These are phyloP conservation scores for Rhyacichthys aspro DNA, from an alignment of 2,797 vertebrate species.

Conservation along the genomic window DNA sequence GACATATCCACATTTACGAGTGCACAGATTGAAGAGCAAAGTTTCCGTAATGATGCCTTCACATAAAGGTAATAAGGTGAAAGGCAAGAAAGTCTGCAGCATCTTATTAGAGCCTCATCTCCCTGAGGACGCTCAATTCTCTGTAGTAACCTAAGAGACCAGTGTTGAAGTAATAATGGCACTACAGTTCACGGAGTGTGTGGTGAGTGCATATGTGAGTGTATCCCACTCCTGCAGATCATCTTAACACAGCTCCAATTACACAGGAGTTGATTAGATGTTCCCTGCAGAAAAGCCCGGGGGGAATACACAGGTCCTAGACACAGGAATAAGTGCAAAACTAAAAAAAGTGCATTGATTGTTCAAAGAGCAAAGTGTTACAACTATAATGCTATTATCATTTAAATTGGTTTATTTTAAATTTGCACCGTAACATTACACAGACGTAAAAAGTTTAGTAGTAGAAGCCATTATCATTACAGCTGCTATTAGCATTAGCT, in stretches of 20 bases:
- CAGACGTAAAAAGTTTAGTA: too few relatives aligned
- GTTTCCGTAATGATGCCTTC: constrained; percentile 34
- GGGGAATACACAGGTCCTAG: constrained; percentile 30
- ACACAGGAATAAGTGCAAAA: constrained; percentile 23
- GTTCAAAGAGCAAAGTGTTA: constrained; percentile 11
- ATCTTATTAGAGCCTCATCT: constrained; percentile 36
- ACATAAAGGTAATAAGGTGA: constrained; percentile 44
- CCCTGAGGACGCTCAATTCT: constrained; percentile 25
- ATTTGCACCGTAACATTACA: too few relatives aligned
- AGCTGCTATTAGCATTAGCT: too few relatives aligned
- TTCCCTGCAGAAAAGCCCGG: constrained; percentile 45
- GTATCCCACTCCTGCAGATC: constrained; percentile 55
- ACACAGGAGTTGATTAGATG: constrained; percentile 56
- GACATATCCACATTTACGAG: constrained; percentile 19
- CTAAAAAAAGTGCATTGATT: constrained; percentile 12
- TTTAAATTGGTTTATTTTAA: neutral
- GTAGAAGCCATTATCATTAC: too few relatives aligned
- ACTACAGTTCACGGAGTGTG: constrained; percentile 36
- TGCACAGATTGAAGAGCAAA: constrained; percentile 14
- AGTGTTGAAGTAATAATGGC: constrained; percentile 58
- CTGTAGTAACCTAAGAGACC: constrained; percentile 36
- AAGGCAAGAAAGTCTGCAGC: constrained; percentile 38
- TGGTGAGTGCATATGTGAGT: constrained; percentile 21
- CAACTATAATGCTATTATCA: too few relatives aligned
- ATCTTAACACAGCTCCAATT: constrained; percentile 60